A percentile compares a stretch with the other conserved stretches of the same genome.
Evolutionary conservation across 2,113 vertebrate species (phyloP).

Genomic region (Rafetus swinhoei): DNA sequence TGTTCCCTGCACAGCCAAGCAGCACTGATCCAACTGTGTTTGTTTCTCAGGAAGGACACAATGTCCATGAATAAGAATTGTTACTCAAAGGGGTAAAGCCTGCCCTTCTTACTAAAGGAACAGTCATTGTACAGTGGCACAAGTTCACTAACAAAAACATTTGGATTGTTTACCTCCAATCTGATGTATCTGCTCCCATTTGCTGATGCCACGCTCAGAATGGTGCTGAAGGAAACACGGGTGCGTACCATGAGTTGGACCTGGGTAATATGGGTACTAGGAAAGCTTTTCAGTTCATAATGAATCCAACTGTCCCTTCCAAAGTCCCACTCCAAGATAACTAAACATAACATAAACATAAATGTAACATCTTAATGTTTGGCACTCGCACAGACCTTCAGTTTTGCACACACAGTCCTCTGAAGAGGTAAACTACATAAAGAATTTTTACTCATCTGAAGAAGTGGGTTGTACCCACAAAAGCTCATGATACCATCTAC

Average conservation of each 20-base stretch:
- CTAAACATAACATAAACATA: conserved; percentile 63
- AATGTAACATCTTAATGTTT: not conserved
- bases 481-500: no score
- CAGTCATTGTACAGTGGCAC: not conserved
- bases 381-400: not conserved
- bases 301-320: conserved; percentile 81
- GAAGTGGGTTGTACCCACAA: no score
- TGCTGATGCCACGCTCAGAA: conserved; percentile 82
- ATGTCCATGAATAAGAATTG: not conserved
- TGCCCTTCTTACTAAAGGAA: not conserved
- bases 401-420: not conserved
- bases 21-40: not conserved
- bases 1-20: not conserved
- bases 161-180: conserved; percentile 79
- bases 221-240: conserved; percentile 75
- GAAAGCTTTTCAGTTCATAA: conserved; percentile 78
- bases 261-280: conserved; percentile 75
- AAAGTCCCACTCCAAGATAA: conserved; percentile 88
- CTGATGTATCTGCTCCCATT: conserved; percentile 74
- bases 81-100: not conserved
- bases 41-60: not conserved
- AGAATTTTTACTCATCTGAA: no score
- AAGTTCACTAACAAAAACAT: not conserved
- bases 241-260: conserved; percentile 87
- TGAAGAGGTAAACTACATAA: not conserved